Base-by-base conservation (phyloP, 2,113 vertebrate species). In the Galbula dea region DNA sequence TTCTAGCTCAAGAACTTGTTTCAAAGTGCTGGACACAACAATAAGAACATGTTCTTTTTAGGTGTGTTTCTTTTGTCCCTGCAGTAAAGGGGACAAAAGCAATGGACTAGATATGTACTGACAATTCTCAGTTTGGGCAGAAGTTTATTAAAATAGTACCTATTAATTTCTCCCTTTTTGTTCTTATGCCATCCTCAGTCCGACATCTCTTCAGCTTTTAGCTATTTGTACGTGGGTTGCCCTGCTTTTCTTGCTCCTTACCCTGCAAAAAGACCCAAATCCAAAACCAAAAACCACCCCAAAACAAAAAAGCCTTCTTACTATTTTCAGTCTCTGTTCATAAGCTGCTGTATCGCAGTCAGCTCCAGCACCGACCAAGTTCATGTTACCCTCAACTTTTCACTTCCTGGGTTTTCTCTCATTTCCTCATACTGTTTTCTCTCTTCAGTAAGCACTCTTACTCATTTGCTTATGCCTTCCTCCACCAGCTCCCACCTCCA, bases 381-480 rank as follows among this genome's bases (percentile, higher is more conserved):
- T 51, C 16, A 7, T 45, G 51, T 22, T 69, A 34, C 39, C 32
- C 30, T 69, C 45, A 77, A 66, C 46, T 76, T 79, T 59, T 32
- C 15, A 32, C 15, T 80, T 94, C 41, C 59, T 39, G 29, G 22
- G 37, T 80, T 91, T 95, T 76, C 63, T 49, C 62, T 73, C 30
- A 77, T 83, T 88, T 96, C 85, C 72, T 89, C n/a, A 52, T 55
- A 83, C 80, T 89, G 65, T 91, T 91, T 86, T 69, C 49, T 45
- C 15, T 62, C 63, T 88, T 34, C 32, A 34, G 18, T 88, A 86
- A 62, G 22, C 7, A 46, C 20, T 58, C 36, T 24, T 10, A 54
- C 41, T 84, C 39, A 48, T 58, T 75, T 73, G 19, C 29, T 68
- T 61, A 52, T 49, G 59, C 49, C 52, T 93, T 88, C 30, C 34